A percentile compares a stretch with the other conserved stretches of the same genome.
Conservation (phyloP, 2,113 vertebrate species). For the Orthonyx spaldingii region DNA sequence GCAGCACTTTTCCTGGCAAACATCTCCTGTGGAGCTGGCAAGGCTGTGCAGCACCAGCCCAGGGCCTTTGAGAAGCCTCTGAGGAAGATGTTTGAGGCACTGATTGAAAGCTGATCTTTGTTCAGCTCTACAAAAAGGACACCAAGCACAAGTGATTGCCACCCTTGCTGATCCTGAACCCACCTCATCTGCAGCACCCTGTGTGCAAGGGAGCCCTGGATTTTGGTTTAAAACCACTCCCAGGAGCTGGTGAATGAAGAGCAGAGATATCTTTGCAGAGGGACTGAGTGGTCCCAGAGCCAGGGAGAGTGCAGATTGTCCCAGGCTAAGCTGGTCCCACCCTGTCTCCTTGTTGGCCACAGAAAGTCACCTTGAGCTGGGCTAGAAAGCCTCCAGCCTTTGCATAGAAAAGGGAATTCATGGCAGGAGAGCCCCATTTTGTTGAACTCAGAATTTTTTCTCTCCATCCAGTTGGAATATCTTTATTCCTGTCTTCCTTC, state of each 20-base stretch:
- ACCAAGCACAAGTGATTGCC: neutral
- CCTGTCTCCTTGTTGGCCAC: neutral
- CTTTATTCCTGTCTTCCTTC: neutral
- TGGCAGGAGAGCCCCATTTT: neutral
- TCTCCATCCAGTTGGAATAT: neutral
- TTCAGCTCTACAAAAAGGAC: neutral
- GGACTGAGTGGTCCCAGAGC: neutral
- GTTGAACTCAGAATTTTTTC: neutral
- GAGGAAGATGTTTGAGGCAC: neutral
- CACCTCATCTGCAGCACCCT: accelerated
- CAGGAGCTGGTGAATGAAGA: neutral
- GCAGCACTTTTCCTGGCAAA: neutral
- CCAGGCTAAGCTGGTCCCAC: neutral
- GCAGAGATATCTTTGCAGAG: neutral
- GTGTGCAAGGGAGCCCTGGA: neutral
- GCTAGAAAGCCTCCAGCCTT: neutral
- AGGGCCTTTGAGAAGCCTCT: neutral
- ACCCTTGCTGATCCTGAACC: accelerated
- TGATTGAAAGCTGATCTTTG: neutral
- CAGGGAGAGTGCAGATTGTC: neutral
- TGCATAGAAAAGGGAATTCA: neutral
- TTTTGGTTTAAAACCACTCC: neutral
- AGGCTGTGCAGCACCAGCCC: neutral
- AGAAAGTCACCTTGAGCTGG: neutral
- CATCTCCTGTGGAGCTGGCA: neutral